Conservation (phyloP, 1,140 invertebrate species). For the Ridgeia piscesae region DNA sequence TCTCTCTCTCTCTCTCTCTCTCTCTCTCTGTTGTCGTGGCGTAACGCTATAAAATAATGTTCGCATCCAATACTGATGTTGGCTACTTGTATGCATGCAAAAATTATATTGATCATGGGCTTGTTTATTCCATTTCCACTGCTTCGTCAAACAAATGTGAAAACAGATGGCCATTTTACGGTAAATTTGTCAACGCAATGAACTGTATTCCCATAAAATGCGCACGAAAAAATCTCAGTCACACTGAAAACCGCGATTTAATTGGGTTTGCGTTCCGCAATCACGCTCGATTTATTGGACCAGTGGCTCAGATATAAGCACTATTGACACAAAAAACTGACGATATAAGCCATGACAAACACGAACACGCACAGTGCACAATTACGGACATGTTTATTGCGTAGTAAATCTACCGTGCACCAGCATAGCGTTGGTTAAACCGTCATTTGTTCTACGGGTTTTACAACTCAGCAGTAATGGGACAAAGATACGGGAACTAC, state of each 20-base stretch:
- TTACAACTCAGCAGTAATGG: not conserved
- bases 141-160: not conserved
- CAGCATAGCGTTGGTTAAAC: not conserved
- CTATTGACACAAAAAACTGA: not conserved
- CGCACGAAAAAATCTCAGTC: not conserved
- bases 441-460: not conserved
- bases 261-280: not conserved
- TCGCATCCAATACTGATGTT: not conserved
- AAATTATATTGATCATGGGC: not conserved
- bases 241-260: not conserved
- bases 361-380: not conserved
- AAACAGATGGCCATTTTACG: not conserved
- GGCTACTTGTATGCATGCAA: not conserved
- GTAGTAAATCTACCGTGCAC: not conserved
- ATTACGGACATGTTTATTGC: not conserved
- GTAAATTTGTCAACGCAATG: not conserved
- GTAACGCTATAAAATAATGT: not conserved
- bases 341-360: not conserved
- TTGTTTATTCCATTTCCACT: not conserved
- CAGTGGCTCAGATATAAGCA: not conserved
- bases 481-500: not conserved
- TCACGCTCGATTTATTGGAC: not conserved
- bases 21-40: not conserved
- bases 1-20: no score
- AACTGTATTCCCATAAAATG: not conserved